phyloP scores from a whole-genome alignment of 2,113 vertebrate species.

The Rhodinocichla rosea region DNA sequence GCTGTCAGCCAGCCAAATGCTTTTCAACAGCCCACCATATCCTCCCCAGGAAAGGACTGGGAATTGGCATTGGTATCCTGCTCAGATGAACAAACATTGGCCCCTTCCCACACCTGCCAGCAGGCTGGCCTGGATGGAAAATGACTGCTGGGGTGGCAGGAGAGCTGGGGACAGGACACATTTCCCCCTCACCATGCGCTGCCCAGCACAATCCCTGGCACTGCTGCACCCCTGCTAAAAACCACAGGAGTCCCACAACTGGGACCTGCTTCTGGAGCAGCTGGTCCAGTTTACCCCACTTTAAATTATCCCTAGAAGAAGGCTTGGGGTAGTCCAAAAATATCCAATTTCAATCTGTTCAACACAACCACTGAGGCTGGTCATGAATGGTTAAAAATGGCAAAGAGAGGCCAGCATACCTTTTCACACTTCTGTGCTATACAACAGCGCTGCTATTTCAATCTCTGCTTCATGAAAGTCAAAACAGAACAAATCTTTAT shows the following conservation, averaged over 20 bases:
- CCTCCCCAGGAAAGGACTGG: background rate
- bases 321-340: background rate
- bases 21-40: background rate
- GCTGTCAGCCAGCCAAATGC: background rate
- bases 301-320: background rate
- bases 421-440: background rate
- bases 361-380: background rate
- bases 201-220: background rate
- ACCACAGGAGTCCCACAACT: background rate
- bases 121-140: background rate
- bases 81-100: background rate
- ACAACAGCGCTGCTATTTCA: background rate
- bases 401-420: background rate
- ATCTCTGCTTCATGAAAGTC: background rate
- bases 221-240: background rate
- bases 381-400: background rate
- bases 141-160: background rate
- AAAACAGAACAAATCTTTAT: constrained; percentile 5
- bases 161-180: background rate
- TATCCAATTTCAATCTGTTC: background rate
- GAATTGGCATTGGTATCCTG: background rate
- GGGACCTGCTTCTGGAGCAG: background rate
- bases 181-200: accelerated
- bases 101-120: background rate
- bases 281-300: background rate